Evolutionary conservation across 1,140 invertebrate species (phyloP).

Genomic region (Stenopsyche tienmushanensis): DNA sequence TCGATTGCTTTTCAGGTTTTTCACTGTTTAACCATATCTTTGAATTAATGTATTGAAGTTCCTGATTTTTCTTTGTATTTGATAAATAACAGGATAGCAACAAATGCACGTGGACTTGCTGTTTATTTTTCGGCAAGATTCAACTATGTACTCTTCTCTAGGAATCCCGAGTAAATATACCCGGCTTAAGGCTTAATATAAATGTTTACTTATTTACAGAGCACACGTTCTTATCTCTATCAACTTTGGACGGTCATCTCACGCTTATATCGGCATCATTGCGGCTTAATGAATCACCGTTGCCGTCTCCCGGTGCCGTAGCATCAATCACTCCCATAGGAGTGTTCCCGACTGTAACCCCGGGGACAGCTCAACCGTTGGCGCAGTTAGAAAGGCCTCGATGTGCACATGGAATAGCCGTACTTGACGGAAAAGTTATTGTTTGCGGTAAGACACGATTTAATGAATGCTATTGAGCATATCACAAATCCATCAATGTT

Average conservation of each 20-base stretch:
- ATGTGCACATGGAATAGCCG: constrained; percentile 74
- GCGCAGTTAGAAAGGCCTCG: constrained; percentile 46
- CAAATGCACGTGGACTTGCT: too few species aligned
- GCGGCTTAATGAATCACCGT: constrained; percentile 48
- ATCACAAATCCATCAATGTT: constrained; percentile 5
- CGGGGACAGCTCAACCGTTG: constrained; percentile 45
- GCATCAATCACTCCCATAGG: constrained; percentile 50
- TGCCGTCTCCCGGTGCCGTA: constrained; percentile 58
- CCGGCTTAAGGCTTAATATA: not conserved
- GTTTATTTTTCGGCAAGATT: too few species aligned
- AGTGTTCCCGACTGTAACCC: constrained; percentile 46
- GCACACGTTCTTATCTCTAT: constrained; percentile 67
- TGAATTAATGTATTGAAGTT: too few species aligned
- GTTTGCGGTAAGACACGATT: constrained; percentile 67
- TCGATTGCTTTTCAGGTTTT: too few species aligned
- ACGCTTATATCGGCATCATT: constrained; percentile 65
- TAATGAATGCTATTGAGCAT: constrained; percentile 1
- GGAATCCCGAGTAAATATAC: too few species aligned
- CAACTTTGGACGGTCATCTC: constrained; percentile 63
- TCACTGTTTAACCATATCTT: too few species aligned
- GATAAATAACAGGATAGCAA: too few species aligned
- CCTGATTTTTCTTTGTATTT: too few species aligned
- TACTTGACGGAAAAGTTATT: constrained; percentile 66
- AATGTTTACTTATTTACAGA: constrained; percentile 48
- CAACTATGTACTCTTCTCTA: too few species aligned